A percentile compares a stretch with the other conserved stretches of the same genome.
phyloP scores from a whole-genome alignment of 2,797 vertebrate genomes.

The Gambelia wislizenii region DNA sequence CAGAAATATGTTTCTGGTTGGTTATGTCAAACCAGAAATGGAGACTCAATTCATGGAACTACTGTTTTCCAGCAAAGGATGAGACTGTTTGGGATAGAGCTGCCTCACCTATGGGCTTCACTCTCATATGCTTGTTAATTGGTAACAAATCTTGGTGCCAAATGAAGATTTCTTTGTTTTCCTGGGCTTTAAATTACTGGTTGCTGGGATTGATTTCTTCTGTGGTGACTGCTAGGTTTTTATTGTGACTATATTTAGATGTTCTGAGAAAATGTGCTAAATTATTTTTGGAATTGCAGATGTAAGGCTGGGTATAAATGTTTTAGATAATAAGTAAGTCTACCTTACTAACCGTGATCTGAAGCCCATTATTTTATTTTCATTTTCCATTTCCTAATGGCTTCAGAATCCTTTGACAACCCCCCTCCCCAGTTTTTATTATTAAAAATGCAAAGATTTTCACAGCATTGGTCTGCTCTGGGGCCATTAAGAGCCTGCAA shows the following conservation, averaged over 20 bases:
- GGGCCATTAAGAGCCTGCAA: constrained; percentile 72
- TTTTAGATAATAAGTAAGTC: constrained; percentile 7
- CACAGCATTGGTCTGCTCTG: constrained; percentile 41
- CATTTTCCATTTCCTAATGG: neutral
- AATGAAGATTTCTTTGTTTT: neutral
- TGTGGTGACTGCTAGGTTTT: neutral
- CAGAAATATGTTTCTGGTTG: too few relatives aligned
- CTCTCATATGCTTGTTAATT: neutral
- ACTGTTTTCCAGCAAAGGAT: neutral
- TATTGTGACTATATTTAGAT: neutral
- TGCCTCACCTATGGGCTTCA: neutral
- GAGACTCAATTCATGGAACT: neutral
- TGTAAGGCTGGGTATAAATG: neutral
- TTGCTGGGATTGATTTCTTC: neutral
- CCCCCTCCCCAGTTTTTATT: constrained; percentile 61
- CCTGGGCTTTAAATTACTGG: neutral
- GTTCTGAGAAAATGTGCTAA: neutral
- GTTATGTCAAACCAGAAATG: neutral
- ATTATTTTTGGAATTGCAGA: neutral
- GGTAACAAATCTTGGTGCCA: neutral
- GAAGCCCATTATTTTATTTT: neutral
- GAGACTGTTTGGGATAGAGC: neutral
- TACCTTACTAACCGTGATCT: constrained; percentile 5
- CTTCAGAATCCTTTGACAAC: constrained; percentile 42
- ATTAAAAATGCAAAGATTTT: constrained; percentile 68